Base-by-base conservation (phyloP, 2,113 vertebrate genomes). In the Podocnemis expansa region DNA sequence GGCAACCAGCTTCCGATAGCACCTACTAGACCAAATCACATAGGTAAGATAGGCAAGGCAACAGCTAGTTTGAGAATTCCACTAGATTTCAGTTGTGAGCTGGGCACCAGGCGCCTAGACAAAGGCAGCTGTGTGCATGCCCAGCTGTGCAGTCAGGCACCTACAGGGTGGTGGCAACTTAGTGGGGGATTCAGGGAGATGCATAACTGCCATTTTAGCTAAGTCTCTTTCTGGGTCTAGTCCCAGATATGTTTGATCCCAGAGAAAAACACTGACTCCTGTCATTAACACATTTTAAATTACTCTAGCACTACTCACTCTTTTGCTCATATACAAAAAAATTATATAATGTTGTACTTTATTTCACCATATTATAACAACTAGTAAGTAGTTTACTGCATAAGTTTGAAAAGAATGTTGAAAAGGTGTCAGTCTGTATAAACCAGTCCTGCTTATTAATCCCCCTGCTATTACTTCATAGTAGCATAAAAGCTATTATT, bases 251-350 rank as follows among this genome's bases (percentile, higher is more conserved):
- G 27, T 56, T 52, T n/a, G 38, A 52, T 78, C 43, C 11, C 5
- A 1, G 49, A 82, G 85, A 34, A 85, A 92, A 89, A 91, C 54
- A 95, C 27, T 80, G 55, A 45, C 84, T 54, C 83, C 1, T 73
- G 78, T 49, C n/a, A 75, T 12, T 52, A 88, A 78, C 21, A 54
- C 82, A 21, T 84, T 63, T 85, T 8, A 52, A 84, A 73, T 38
- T 84, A 82, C 82, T 67, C 1, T 73, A 82, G 88, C 89, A 27
- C 54, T 80, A n/a, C 91, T 76, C 3, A 34, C 45, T 89, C 79
- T 78, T 92, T 91, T 67, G 76, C 91, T 94, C 92, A 93, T 92
- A 80, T 2, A 58, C 27, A 6, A 92, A 79, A 84, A 87, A 83
- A 78, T 8, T 1, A 41, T 11, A 49, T 89, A 93, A 86, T 55